Percentiles rank a stretch among this genome's conserved stretches.
Evolutionary conservation across 2,888 invertebrate genomes (phyloP).

Genomic region (Drosophila dives): DNA sequence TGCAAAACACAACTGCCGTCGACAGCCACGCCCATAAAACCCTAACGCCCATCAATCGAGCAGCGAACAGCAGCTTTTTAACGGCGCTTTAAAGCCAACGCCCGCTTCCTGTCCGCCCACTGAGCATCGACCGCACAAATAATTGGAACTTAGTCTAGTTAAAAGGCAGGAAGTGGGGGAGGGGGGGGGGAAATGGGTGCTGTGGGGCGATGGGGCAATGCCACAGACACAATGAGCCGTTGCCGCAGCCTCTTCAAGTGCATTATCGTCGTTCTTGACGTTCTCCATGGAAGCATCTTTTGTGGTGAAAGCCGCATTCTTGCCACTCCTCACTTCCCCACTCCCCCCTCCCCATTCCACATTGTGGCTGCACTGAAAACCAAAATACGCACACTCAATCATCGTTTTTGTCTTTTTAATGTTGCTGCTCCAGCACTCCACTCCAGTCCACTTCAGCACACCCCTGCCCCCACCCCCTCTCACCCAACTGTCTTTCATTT

Average conservation of each 20-base stretch:
- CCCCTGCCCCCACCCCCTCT: neutral
- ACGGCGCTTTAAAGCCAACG: constrained; percentile 45
- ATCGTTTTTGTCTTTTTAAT: constrained; percentile 80
- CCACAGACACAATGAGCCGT: constrained; percentile 75
- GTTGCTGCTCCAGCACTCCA: constrained; percentile 13
- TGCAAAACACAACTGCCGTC: constrained; percentile 71
- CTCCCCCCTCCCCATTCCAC: neutral
- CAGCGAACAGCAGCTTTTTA: constrained; percentile 29
- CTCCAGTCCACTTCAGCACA: neutral
- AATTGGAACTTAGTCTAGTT: constrained; percentile 78
- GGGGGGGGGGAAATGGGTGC: neutral
- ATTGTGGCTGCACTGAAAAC: constrained; percentile 68
- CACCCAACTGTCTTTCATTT: constrained; percentile 7
- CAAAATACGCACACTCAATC: constrained; percentile 79
- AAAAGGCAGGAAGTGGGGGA: constrained; percentile 30
- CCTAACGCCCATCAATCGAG: constrained; percentile 15
- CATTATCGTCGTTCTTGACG: constrained; percentile 76
- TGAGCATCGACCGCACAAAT: constrained; percentile 76
- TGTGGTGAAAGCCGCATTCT: constrained; percentile 60
- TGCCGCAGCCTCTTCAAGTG: constrained; percentile 74
- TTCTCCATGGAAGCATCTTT: constrained; percentile 58
- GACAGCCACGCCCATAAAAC: constrained; percentile 50
- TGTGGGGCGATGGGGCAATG: neutral
- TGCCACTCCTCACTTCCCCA: neutral
- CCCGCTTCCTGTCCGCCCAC: constrained; percentile 49